phyloP scores from a whole-genome alignment of 2,888 invertebrate genomes.

The Hypomecis atomaria region DNA sequence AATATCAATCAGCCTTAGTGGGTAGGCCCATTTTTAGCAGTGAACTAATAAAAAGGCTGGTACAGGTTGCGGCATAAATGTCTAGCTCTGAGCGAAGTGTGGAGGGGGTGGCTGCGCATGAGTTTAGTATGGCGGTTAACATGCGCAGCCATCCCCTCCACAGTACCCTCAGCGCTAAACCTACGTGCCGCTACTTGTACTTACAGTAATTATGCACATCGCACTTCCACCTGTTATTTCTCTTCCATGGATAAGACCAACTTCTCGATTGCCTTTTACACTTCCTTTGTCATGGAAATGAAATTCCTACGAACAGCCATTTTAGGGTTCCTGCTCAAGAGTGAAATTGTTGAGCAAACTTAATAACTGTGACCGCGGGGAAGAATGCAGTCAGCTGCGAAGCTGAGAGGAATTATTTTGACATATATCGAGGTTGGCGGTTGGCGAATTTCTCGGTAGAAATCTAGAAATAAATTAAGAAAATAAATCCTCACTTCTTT shows the following conservation, averaged over 20 bases:
- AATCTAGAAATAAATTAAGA: conserved; percentile 8
- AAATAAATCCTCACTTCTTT: background rate
- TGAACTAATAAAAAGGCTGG: too few species aligned
- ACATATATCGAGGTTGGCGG: conserved; percentile 6
- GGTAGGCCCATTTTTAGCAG: too few species aligned
- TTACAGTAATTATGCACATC: too few species aligned
- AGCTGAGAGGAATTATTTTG: conserved; percentile 21
- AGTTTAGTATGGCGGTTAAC: too few species aligned
- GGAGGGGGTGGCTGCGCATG: too few species aligned
- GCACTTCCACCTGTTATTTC: too few species aligned
- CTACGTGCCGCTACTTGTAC: too few species aligned
- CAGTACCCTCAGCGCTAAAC: too few species aligned
- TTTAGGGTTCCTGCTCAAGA: conserved; percentile 43
- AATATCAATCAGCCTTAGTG: too few species aligned
- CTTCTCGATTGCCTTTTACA: conserved; percentile 37
- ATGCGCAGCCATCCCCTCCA: too few species aligned
- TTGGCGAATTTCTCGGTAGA: background rate
- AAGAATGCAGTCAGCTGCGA: conserved; percentile 38
- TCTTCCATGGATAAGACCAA: conserved; percentile 4
- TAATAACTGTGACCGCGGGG: conserved; percentile 39
- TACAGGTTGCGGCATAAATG: too few species aligned
- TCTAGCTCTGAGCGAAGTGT: too few species aligned
- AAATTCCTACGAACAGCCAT: conserved; percentile 47
- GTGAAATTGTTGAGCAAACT: conserved; percentile 42
- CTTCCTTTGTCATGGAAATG: conserved; percentile 57